phyloP scores from a whole-genome alignment of 2,113 vertebrate genomes.

The Albula goreensis region DNA sequence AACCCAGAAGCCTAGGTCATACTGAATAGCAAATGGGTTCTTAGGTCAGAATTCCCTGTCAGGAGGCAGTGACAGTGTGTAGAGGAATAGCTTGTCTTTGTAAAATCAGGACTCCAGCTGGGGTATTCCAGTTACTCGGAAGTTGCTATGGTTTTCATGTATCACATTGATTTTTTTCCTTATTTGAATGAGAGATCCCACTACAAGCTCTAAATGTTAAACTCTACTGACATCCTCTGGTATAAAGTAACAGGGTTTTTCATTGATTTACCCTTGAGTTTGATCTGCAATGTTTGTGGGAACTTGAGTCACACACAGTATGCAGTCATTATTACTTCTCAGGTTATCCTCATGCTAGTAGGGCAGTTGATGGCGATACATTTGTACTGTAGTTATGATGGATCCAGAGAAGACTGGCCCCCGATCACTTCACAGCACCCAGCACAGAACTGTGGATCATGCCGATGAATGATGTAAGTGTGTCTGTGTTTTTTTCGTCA shows the following conservation, averaged over 20 bases:
- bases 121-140: not conserved
- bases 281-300: not conserved
- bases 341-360: not conserved
- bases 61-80: not conserved
- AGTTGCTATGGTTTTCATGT: not conserved
- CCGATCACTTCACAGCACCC: not conserved
- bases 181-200: not conserved
- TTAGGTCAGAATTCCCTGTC: not conserved
- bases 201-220: not conserved
- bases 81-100: not conserved
- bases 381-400: not conserved
- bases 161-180: not conserved
- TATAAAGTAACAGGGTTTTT: not conserved
- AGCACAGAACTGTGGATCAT: no score
- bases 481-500: not conserved
- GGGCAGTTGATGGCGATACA: not conserved
- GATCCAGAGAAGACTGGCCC: not conserved
- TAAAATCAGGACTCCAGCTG: not conserved
- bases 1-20: not conserved
- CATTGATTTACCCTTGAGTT: not conserved
- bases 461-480: not conserved
- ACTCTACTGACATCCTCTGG: slow-evolving; percentile 5
- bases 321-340: not conserved
- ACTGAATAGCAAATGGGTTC: not conserved
- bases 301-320: not conserved